Percentiles rank a stretch among this genome's conserved stretches.
These are phyloP conservation scores for Sturmia bella DNA, from an alignment of 2,888 invertebrate species.

Conservation along the genomic window DNA sequence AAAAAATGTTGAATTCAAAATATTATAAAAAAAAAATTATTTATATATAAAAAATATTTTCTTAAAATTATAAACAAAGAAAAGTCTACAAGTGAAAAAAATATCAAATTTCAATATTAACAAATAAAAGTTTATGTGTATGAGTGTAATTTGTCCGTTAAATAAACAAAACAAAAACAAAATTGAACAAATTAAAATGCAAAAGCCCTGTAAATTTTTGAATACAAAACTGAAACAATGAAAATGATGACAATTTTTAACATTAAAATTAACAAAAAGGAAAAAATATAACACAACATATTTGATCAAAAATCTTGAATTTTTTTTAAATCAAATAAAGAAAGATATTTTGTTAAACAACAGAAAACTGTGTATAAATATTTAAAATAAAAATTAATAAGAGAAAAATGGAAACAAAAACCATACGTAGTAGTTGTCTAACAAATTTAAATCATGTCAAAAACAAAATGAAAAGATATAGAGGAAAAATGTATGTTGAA, in stretches of 20 bases:
- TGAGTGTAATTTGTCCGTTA: slow-evolving; percentile 78
- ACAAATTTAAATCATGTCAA: slow-evolving; percentile 55
- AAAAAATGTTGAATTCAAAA: slow-evolving; percentile 25
- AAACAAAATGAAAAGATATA: slow-evolving; percentile 12
- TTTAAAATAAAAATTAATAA: slow-evolving; percentile 74
- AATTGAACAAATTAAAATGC: slow-evolving; percentile 21
- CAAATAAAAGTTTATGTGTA: slow-evolving; percentile 70
- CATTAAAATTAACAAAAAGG: slow-evolving; percentile 59
- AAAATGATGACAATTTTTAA: slow-evolving; percentile 72
- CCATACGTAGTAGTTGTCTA: slow-evolving; percentile 63
- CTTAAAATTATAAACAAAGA: slow-evolving; percentile 60
- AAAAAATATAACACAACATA: slow-evolving; percentile 57
- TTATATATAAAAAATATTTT: slow-evolving; percentile 59
- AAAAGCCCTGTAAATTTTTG: slow-evolving; percentile 74
- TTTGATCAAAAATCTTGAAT: slow-evolving; percentile 61
- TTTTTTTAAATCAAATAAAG: slow-evolving; percentile 45
- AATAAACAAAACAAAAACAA: slow-evolving; percentile 19
- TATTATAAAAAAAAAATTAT: slow-evolving; percentile 36
- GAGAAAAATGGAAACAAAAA: slow-evolving; percentile 52
- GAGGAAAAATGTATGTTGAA: slow-evolving; percentile 46
- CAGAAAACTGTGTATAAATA: slow-evolving; percentile 75
- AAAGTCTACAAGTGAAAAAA: slow-evolving; percentile 62
- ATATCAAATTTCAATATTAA: slow-evolving; percentile 55
- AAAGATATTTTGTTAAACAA: slow-evolving; percentile 77
- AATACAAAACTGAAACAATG: slow-evolving; percentile 69